These are phyloP conservation scores for Varanus salvator DNA, from an alignment of 2,113 vertebrate species.

Conservation along the genomic window DNA sequence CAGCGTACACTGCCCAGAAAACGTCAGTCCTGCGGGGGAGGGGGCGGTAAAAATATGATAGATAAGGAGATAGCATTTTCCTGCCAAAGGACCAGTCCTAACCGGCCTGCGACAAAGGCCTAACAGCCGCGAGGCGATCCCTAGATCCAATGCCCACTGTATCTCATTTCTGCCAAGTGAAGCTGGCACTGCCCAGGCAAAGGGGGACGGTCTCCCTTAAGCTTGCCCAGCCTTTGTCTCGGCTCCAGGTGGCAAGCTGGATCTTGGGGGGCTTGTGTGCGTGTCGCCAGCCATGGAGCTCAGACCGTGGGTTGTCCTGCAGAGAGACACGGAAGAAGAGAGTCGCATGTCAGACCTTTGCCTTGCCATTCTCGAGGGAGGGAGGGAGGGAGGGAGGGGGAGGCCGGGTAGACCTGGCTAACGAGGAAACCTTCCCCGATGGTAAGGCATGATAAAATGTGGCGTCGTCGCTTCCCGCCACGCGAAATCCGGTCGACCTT, in stretches of 20 bases:
- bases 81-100: slow-evolving; percentile 37
- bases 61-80: no score
- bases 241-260: not conserved
- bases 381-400: not conserved
- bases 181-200: not conserved
- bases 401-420: slow-evolving; percentile 24
- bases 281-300: no score
- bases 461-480: not conserved
- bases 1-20: no score
- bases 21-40: no score
- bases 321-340: no score
- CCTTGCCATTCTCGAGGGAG: not conserved
- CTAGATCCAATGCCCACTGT: not conserved
- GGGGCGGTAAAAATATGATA: no score
- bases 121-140: slow-evolving; percentile 6
- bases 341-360: not conserved
- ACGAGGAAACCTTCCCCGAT: slow-evolving; percentile 49
- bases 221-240: not conserved
- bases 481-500: slow-evolving; percentile 48
- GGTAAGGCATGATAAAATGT: slow-evolving; percentile 50
- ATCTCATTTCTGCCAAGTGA: not conserved
- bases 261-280: not conserved
- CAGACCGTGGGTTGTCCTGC: no score
- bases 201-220: not conserved
- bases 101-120: slow-evolving; percentile 37